Base-by-base conservation (phyloP, 1,140 invertebrate species). In the Ceratitis capitata region DNA sequence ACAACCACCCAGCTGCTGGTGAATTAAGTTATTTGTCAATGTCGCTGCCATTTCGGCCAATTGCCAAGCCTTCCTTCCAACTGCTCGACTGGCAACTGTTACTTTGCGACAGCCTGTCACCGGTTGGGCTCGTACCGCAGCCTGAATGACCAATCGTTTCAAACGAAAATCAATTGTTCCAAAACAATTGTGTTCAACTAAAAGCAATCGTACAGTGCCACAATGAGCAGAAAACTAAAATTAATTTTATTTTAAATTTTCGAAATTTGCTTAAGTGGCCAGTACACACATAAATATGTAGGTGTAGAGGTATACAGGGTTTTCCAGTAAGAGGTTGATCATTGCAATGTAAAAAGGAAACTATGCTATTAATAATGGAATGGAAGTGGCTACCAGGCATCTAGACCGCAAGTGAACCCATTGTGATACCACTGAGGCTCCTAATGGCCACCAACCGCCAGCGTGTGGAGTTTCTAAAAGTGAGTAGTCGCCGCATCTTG, bases 11-110 rank as follows among this genome's bases (percentile, higher is more conserved):
- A 32, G 10, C 39, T 14, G 39, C 69, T 42, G n/a, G n/a, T n/a
- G 39, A 78, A 78, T 78, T 78, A 78, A 78, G 69, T 78, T 78
- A 78, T 78, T 47, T 78, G 69, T 47, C 42, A 78, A 42, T 47
- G 42, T 78, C 69, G 69, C 39, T 47, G 69, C n/a, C 69, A 78
- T 23, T n/a, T 56, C n/a, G 35, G 69, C 6, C 23, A 45, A 47
- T 78, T 42, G 39, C 39, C 69, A 42, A 78, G n/a, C 69, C 69
- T 78, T 45, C 69, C n/a, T 23, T 14, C 69, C 39, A 78, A 78
- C 39, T 45, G 35, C 35, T 39, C 69, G n/a, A n/a, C 69, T n/a
- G 16, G 16, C 69, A 78, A 78, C 39, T 47, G 69, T 78, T 39
- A 78, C 69, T 78, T 78, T 78, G n/a, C n/a, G 69, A 78, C 69